Percentiles rank a stretch among this genome's conserved stretches.
Evolutionary conservation across 2,113 vertebrate genomes (phyloP).

Genomic region (Sakesphorus luctuosus): DNA sequence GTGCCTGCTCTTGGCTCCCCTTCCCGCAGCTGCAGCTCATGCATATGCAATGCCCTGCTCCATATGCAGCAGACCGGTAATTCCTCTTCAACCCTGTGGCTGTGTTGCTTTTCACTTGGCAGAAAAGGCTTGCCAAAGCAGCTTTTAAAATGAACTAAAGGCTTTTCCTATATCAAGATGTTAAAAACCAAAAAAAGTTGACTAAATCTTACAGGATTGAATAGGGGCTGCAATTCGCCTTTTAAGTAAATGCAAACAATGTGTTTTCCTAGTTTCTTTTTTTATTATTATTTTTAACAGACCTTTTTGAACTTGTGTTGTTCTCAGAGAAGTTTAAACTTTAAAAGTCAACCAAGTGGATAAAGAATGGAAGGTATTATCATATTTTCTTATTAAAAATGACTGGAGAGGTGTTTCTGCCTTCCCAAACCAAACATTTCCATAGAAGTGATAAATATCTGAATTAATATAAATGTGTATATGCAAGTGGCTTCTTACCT

Average conservation of each 20-base stretch:
- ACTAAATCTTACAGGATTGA: not conserved
- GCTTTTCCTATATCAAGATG: not conserved
- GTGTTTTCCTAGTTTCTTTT: not conserved
- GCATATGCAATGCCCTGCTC: conserved; percentile 24
- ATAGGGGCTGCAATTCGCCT: not conserved
- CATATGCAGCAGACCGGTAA: conserved; percentile 20
- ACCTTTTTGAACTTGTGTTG: not conserved
- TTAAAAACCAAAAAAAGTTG: not conserved
- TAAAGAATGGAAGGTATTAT: not conserved
- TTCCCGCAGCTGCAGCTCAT: conserved; percentile 17
- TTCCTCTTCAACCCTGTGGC: conserved; percentile 6
- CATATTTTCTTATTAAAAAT: conserved; percentile 21
- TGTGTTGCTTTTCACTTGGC: not conserved
- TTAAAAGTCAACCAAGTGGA: not conserved
- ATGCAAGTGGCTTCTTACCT: not conserved
- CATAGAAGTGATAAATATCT: conserved; percentile 58
- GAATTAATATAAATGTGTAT: not conserved
- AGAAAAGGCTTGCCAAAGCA: not conserved
- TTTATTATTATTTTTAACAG: not conserved
- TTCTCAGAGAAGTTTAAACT: not conserved
- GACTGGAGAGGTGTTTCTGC: not conserved
- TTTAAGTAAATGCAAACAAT: not conserved
- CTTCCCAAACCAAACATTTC: conserved; percentile 47
- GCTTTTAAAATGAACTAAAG: not conserved
- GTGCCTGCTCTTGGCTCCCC: not conserved